Percentiles rank a stretch among this genome's conserved stretches.
phyloP scores from a whole-genome alignment of 2,113 vertebrate species.

The Sinocyclocheilus grahami region DNA sequence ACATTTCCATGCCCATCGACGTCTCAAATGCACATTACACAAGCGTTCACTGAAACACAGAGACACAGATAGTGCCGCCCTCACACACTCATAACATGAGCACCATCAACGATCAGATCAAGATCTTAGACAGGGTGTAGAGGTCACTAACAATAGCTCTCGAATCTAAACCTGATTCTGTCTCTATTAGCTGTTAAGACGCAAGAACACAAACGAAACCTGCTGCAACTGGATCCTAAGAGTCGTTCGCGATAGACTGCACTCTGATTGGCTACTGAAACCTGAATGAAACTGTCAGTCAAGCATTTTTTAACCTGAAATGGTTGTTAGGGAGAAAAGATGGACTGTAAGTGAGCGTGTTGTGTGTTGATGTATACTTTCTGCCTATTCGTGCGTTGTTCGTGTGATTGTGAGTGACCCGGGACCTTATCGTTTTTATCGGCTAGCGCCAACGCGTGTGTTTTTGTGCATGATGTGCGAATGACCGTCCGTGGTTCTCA shows the following conservation, averaged over 20 bases:
- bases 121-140: conserved; percentile 1
- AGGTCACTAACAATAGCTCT: background rate
- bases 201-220: background rate
- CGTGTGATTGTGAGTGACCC: conserved; percentile 56
- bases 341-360: conserved; percentile 5
- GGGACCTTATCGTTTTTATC: conserved; percentile 53
- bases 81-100: conserved; percentile 3
- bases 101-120: background rate
- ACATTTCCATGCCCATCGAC: conserved; percentile 17
- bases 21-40: conserved; percentile 28
- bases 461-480: conserved; percentile 50
- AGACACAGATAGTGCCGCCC: background rate
- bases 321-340: conserved; percentile 39
- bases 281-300: conserved; percentile 31
- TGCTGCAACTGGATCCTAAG: conserved; percentile 24
- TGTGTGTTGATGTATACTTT: conserved; percentile 46
- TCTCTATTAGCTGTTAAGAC: background rate
- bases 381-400: conserved; percentile 54
- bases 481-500: conserved; percentile 55
- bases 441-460: conserved; percentile 41
- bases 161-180: background rate
- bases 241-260: background rate
- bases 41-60: background rate
- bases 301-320: conserved; percentile 29
- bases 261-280: conserved; percentile 32